Evolutionary conservation across 2,888 invertebrate genomes (phyloP), one percentile per base, ranked within the genome.

Genomic region (Heliconius hortense): DNA sequence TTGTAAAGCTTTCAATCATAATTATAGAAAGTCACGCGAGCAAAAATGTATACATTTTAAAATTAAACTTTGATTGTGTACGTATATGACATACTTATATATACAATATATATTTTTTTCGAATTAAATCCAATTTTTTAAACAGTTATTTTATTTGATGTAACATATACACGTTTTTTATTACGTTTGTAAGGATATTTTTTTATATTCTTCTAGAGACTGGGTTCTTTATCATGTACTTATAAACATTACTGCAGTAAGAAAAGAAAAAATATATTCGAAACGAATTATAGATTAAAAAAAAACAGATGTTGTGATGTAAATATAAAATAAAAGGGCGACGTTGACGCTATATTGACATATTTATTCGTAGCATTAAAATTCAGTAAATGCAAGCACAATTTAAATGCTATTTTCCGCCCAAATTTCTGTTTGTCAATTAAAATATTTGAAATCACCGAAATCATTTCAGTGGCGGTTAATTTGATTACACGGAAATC

Each of bases 341-440:
- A 67, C 48, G 70, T 73, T 67, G 73, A 73, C 59, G 68, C 76
- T 69, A 59, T 56, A 70, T 64, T 82, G 86, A 86, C 86, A 87
- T 90, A 88, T 91, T 91, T 91, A 91, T 89, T 90, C 88, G 88
- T 87, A 86, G 87, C 90, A 89, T 91, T 90, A 91, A 88, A 88
- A 89, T 90, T 86, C 89, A 86, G 89, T 88, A 88, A 90, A 90
- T 88, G 89, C 89, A 89, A 90, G 90, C 90, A 89, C 87, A 90
- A 91, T 92, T 90, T 90, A 90, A 90, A 85, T 88, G 88, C 88
- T 87, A 89, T 91, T 91, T 91, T 89, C 89, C 84, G 82, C 82
- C 84, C 87, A 83, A 85, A 89, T 91, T 89, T 91, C 91, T 92
- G 92, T 92, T 92, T 92, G 92, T 90, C 93, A 92, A 91, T 93